Base-by-base conservation (phyloP, 2,888 invertebrate species). In the Sussaba pulchella region DNA sequence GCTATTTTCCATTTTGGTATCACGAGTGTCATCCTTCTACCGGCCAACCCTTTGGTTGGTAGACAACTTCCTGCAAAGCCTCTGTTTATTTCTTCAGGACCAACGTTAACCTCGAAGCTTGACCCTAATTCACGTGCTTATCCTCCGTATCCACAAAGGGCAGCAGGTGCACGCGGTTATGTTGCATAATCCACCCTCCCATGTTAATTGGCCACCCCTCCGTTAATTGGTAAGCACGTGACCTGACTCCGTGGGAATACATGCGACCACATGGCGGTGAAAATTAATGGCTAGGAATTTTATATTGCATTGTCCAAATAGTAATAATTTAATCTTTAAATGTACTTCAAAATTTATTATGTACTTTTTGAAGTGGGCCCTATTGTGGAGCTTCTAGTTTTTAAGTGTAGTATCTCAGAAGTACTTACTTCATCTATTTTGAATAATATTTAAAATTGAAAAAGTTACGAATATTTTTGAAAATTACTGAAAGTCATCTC, bases 101-200 rank as follows among this genome's bases (percentile, higher is more conserved):
- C 12, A 21, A 52, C 12, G 10, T 4, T 6, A 1, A 45, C 50
- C 24, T 24, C 24, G 21, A 12, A 12, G 12, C 12, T 21, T 21
- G 77, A 83, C 50, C 79, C 64, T 81, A 83, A 85, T 84, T 83
- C 82, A 50, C 54, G 78, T 78, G 85, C 81, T 83, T 81, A 57
- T 64, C 66, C 19, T 39, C 14, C 12, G 1, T 2, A 10, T n/a
- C 1, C 26, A 59, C 45, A 14, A 31, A 24, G 57, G 39, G 54
- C 57, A 47, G 31, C 79, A 71, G 74, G 75, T 75, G 75, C 52
- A 66, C 57, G 17, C 59, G 21, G 26, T 50, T 61, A 9, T 39
- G 31, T 31, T 31, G 39, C 21, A 52, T 45, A 57, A 57, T 8
- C 61, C 83, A 84, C 72, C 12, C 10, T 43, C n/a, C 10, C 43